Percentiles rank a stretch among this genome's conserved stretches.
These are phyloP conservation scores for Hoplostethus atlanticus DNA, from an alignment of 2,797 vertebrate genomes.

Conservation along the genomic window DNA sequence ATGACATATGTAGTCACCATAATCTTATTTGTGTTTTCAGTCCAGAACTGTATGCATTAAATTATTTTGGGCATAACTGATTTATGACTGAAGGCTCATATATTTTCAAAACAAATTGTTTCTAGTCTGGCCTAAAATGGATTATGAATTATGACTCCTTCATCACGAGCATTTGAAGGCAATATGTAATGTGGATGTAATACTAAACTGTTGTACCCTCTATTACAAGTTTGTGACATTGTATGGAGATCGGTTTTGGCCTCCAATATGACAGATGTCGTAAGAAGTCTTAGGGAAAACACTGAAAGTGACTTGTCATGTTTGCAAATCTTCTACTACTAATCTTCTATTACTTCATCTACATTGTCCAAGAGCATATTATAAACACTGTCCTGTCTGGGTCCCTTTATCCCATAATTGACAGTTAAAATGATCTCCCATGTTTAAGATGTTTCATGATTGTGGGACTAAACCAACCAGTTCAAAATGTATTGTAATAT, in stretches of 20 bases:
- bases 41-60: conserved; percentile 7
- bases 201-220: conserved; percentile 59
- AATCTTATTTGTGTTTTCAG: conserved; percentile 23
- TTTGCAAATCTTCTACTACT: conserved; percentile 24
- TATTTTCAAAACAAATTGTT: conserved; percentile 35
- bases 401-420: conserved; percentile 24
- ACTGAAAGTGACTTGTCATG: conserved; percentile 27
- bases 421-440: conserved; percentile 20
- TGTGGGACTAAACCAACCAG: not conserved
- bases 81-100: conserved; percentile 30
- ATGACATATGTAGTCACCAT: not conserved
- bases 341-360: not conserved
- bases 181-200: conserved; percentile 53
- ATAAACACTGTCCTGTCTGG: not conserved
- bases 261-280: conserved; percentile 56
- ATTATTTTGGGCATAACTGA: conserved; percentile 26
- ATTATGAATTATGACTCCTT: conserved; percentile 19
- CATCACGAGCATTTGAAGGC: conserved; percentile 31
- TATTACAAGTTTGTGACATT: conserved; percentile 60
- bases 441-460: not conserved
- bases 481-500: conserved; percentile 5
- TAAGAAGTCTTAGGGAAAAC: conserved; percentile 42
- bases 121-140: conserved; percentile 27
- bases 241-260: conserved; percentile 45
- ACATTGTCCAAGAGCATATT: conserved; percentile 6